These are phyloP conservation scores for Apis dorsata DNA, from an alignment of 1,140 invertebrate species.

Conservation along the genomic window DNA sequence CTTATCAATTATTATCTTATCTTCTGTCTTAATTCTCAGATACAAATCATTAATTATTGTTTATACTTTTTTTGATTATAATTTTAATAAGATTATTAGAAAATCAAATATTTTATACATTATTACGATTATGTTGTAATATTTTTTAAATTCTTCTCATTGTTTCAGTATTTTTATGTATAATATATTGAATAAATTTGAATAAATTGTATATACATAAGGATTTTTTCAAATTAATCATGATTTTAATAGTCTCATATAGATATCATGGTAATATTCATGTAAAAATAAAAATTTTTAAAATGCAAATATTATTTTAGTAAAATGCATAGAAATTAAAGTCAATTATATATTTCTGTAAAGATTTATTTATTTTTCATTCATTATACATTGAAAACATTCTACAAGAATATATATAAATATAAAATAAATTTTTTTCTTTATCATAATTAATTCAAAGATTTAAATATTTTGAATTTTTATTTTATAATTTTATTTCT, in stretches of 20 bases:
- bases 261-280: neutral
- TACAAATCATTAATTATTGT: neutral
- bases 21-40: neutral
- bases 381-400: neutral
- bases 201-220: neutral
- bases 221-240: neutral
- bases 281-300: neutral
- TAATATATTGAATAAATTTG: neutral
- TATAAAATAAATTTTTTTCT: neutral
- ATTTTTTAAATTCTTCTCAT: neutral
- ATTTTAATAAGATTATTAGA: neutral
- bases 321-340: too few species aligned
- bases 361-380: neutral
- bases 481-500: neutral
- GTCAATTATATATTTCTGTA: too few species aligned
- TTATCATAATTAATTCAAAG: neutral
- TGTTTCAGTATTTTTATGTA: neutral
- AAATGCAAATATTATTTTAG: neutral
- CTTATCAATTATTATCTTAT: constrained; percentile 9
- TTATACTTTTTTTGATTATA: too few species aligned
- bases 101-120: neutral
- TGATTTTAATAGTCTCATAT: neutral
- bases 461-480: neutral
- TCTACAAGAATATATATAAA: neutral
- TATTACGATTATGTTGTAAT: neutral